Conservation (phyloP, 2,797 vertebrate genomes). For the Calcarius lapponicus region DNA sequence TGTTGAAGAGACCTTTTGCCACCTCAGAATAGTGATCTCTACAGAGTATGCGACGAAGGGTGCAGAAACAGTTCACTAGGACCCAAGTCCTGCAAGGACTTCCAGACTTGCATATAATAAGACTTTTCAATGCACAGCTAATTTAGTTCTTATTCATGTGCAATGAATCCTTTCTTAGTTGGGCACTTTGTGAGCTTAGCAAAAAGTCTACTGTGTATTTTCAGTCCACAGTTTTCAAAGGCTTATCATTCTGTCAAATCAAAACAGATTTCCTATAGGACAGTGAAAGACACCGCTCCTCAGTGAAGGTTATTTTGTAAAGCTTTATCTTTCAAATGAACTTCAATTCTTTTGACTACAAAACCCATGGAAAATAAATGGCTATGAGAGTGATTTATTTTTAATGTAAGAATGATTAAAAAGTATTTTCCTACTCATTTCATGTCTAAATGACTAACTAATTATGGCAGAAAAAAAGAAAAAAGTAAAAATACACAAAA, state of each 20-base stretch:
- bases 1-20: not conserved
- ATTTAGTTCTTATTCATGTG: slow-evolving; percentile 35
- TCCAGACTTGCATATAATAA: not conserved
- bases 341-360: not conserved
- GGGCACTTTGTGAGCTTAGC: not conserved
- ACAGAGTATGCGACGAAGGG: not conserved
- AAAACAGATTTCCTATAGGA: slow-evolving; percentile 2
- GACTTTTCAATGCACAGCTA: slow-evolving; percentile 22
- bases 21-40: not conserved
- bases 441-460: not conserved
- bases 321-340: slow-evolving; percentile 17
- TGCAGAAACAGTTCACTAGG: not conserved
- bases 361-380: not conserved
- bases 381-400: not conserved
- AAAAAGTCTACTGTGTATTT: slow-evolving; percentile 20
- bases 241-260: slow-evolving; percentile 34
- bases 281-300: not conserved
- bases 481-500: not conserved
- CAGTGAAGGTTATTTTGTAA: slow-evolving; percentile 20
- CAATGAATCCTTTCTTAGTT: slow-evolving; percentile 7
- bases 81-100: not conserved
- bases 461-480: not conserved
- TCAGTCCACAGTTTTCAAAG: slow-evolving; percentile 25
- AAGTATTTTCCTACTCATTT: not conserved
- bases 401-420: not conserved